A percentile compares a stretch with the other conserved stretches of the same genome.
Evolutionary conservation across 2,888 invertebrate species (phyloP).

Genomic region (Drosophila parthenogenetica): DNA sequence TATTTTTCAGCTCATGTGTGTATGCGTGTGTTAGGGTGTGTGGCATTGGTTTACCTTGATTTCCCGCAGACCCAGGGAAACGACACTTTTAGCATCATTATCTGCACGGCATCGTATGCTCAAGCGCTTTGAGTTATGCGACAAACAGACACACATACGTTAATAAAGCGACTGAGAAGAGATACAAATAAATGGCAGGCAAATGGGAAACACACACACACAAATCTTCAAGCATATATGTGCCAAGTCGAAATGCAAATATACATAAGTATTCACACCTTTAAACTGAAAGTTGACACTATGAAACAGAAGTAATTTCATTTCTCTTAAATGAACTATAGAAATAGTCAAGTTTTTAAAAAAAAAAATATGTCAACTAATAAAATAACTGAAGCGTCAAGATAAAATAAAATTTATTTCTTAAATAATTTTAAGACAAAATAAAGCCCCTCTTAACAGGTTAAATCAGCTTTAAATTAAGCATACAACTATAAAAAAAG

Average conservation of each 20-base stretch:
- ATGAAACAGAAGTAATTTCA: conserved; percentile 25
- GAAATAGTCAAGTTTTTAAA: conserved; percentile 2
- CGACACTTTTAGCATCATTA: conserved; percentile 79
- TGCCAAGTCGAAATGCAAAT: conserved; percentile 24
- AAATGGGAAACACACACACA: conserved; percentile 47
- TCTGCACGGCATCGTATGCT: conserved; percentile 74
- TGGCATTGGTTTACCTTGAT: conserved; percentile 68
- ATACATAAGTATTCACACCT: background rate
- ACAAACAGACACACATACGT: conserved; percentile 72
- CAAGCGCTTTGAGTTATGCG: conserved; percentile 78
- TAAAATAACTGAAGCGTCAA: background rate
- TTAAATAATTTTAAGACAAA: background rate
- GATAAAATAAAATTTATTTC: background rate
- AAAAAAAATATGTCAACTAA: background rate
- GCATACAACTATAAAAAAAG: too few relatives aligned
- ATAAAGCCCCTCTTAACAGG: background rate
- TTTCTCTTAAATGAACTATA: conserved; percentile 2
- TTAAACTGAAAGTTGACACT: conserved; percentile 18
- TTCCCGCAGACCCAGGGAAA: conserved; percentile 23
- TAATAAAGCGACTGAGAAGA: conserved; percentile 48
- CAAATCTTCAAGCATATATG: conserved; percentile 33
- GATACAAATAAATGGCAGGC: conserved; percentile 67
- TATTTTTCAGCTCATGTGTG: conserved; percentile 51
- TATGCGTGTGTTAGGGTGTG: conserved; percentile 27
- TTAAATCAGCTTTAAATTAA: too few relatives aligned